Evolutionary conservation across 2,797 vertebrate genomes (phyloP).

Genomic region (Clarias laeviceps): DNA sequence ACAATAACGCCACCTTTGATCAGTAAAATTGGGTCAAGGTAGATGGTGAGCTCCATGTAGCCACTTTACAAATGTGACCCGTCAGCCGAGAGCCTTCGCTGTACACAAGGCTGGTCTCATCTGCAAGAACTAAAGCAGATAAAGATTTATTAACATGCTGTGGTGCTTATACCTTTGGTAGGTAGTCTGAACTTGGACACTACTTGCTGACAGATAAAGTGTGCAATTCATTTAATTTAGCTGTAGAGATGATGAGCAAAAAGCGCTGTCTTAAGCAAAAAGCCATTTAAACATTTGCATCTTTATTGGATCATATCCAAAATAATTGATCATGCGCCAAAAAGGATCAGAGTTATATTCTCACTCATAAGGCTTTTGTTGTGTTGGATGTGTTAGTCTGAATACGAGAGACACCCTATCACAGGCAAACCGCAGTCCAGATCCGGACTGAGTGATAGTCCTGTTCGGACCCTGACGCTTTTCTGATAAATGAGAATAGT

Average conservation of each 20-base stretch:
- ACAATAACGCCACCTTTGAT: not conserved
- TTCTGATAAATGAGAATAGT: too few species aligned
- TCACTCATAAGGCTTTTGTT: not conserved
- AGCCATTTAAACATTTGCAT: constrained; percentile 1
- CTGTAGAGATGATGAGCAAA: not conserved
- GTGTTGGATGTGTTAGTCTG: not conserved
- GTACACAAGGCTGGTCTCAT: not conserved
- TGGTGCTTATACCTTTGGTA: not conserved
- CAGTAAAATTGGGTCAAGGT: not conserved
- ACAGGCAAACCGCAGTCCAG: too few species aligned
- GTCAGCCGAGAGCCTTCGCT: not conserved
- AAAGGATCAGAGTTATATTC: not conserved
- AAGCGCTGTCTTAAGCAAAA: not conserved
- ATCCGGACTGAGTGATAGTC: too few species aligned
- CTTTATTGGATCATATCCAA: not conserved
- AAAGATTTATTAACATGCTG: not conserved
- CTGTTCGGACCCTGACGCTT: too few species aligned
- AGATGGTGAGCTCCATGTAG: not conserved
- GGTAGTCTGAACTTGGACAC: not conserved
- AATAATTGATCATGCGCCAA: not conserved
- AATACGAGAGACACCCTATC: not conserved
- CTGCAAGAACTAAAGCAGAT: not conserved
- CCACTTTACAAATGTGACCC: constrained; percentile 1
- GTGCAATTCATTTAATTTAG: not conserved
- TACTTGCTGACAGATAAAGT: not conserved